phyloP scores from a whole-genome alignment of 1,140 invertebrate species.

The Sitophilus oryzae region DNA sequence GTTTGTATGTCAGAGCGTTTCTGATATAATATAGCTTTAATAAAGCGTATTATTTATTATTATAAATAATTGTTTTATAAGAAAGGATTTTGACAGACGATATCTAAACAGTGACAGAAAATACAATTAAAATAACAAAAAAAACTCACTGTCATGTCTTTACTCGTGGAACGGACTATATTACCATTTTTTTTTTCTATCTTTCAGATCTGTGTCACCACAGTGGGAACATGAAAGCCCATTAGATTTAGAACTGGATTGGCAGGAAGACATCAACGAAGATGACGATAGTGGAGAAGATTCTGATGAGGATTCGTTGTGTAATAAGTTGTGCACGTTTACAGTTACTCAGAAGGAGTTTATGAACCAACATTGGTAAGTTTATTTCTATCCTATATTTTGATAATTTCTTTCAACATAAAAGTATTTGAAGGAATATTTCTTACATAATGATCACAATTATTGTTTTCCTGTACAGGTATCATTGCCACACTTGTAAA shows the following conservation, averaged over 20 bases:
- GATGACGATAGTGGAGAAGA: conserved; percentile 93
- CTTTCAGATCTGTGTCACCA: conserved; percentile 61
- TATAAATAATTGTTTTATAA: no score
- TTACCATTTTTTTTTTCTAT: conserved; percentile 1
- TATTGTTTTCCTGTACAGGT: no score
- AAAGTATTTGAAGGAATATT: neutral
- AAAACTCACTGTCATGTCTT: no score
- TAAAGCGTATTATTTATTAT: no score
- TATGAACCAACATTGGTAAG: conserved; percentile 89
- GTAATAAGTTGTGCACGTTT: conserved; percentile 94
- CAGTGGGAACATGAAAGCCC: conserved; percentile 75
- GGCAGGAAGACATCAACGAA: conserved; percentile 78
- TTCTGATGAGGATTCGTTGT: conserved; percentile 91
- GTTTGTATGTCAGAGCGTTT: no score
- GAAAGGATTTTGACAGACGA: no score
- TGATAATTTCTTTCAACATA: neutral
- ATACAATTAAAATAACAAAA: no score
- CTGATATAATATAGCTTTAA: no score
- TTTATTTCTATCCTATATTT: conserved; percentile 1
- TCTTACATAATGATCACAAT: neutral
- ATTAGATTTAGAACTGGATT: conserved; percentile 71
- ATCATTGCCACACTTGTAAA: conserved; percentile 96
- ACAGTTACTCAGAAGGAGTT: conserved; percentile 96
- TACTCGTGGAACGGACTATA: no score
- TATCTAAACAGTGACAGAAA: no score